These are phyloP conservation scores for Elegia similella DNA, from an alignment of 2,888 invertebrate species.

Conservation along the genomic window DNA sequence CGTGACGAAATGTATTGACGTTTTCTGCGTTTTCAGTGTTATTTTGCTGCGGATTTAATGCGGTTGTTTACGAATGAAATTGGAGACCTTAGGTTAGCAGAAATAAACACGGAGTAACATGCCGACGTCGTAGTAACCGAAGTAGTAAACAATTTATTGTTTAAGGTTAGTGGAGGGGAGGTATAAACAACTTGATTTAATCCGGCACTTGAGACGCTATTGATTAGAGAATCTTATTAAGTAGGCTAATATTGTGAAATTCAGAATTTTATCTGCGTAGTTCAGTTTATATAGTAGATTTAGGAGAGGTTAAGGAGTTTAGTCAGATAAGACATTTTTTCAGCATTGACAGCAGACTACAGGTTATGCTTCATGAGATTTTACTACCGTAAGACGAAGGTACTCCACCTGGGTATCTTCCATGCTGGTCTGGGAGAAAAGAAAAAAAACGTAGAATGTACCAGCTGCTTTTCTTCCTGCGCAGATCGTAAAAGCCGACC, in stretches of 20 bases:
- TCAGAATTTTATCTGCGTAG: not conserved
- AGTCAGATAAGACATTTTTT: no score
- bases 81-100: not conserved
- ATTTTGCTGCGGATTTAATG: not conserved
- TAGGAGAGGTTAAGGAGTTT: no score
- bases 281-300: no score
- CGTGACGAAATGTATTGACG: not conserved
- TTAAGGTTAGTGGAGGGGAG: not conserved
- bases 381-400: no score
- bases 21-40: not conserved
- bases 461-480: no score
- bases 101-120: not conserved
- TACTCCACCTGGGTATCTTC: no score
- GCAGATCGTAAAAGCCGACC: no score
- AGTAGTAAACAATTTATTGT: constrained; percentile 1
- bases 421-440: no score
- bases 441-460: no score
- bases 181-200: not conserved
- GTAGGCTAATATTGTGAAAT: not conserved
- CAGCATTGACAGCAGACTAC: no score
- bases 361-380: no score
- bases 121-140: not conserved
- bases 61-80: not conserved
- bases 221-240: not conserved
- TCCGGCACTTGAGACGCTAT: not conserved